A percentile compares a stretch with the other conserved stretches of the same genome.
Evolutionary conservation across 2,797 vertebrate genomes (phyloP).

Genomic region (Pampus argenteus): DNA sequence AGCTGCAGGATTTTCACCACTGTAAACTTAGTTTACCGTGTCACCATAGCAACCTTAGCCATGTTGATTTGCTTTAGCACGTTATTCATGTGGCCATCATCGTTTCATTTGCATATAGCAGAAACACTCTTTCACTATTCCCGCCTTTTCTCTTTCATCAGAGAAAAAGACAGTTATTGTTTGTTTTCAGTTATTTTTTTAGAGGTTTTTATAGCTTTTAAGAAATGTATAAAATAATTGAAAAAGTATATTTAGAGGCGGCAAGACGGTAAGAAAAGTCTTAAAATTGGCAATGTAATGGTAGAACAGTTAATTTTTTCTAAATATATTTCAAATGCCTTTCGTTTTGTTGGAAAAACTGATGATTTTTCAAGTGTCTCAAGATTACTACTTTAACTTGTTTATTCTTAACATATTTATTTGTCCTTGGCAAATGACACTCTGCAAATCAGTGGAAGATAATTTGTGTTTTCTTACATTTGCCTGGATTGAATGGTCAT

Average conservation of each 20-base stretch:
- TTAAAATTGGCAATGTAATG: not conserved
- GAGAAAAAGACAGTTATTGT: not conserved
- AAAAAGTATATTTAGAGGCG: not conserved
- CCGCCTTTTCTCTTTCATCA: not conserved
- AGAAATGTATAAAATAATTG: conserved; percentile 2
- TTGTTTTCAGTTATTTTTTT: not conserved
- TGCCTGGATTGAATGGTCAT: conserved; percentile 27
- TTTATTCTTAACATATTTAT: conserved; percentile 3
- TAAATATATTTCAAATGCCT: conserved; percentile 6
- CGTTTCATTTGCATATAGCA: conserved; percentile 16
- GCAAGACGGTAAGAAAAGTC: not conserved
- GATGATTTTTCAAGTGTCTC: not conserved
- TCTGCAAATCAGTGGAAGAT: conserved; percentile 6
- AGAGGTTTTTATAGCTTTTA: not conserved
- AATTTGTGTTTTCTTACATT: conserved; percentile 5
- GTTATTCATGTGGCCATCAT: not conserved
- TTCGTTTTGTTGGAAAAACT: conserved; percentile 7
- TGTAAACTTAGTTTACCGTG: not conserved
- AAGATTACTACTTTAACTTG: conserved; percentile 19
- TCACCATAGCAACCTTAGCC: conserved; percentile 1
- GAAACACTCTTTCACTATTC: not conserved
- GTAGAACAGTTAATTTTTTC: not conserved
- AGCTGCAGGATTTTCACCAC: not conserved
- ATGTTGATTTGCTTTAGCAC: not conserved
- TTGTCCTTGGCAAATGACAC: conserved; percentile 14